Conservation (phyloP, 2,797 vertebrate genomes). For the Anguilla marmorata region DNA sequence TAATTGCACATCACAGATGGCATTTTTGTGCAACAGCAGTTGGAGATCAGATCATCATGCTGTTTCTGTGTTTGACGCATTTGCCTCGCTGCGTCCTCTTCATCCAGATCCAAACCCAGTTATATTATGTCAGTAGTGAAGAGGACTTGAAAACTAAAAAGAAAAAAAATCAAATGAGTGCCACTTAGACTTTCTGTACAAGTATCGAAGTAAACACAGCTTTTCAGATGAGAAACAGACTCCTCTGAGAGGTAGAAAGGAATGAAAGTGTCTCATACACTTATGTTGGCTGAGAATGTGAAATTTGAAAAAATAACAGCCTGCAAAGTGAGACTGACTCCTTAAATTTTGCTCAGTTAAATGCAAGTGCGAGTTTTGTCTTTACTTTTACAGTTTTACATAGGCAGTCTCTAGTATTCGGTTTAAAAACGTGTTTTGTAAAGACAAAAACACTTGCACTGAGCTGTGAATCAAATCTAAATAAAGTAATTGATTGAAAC, state of each 20-base stretch:
- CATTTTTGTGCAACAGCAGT: slow-evolving; percentile 24
- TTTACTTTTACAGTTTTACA: not conserved
- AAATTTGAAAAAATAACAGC: not conserved
- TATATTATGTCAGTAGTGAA: not conserved
- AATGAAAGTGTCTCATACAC: not conserved
- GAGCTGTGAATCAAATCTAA: not conserved
- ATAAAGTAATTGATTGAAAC: not conserved
- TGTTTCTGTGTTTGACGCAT: slow-evolving; percentile 36
- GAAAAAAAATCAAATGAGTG: not conserved
- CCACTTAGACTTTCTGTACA: slow-evolving; percentile 11
- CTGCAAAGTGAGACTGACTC: not conserved
- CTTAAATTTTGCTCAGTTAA: not conserved
- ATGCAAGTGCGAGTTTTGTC: not conserved
- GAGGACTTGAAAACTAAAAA: not conserved
- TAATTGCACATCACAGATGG: slow-evolving; percentile 15
- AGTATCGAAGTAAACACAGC: not conserved
- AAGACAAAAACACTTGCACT: not conserved
- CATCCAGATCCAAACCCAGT: slow-evolving; percentile 31
- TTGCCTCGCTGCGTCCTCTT: slow-evolving; percentile 30
- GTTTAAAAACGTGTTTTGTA: no score
- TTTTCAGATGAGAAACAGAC: not conserved
- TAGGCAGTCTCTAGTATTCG: not conserved
- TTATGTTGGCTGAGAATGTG: not conserved
- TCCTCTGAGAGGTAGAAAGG: not conserved
- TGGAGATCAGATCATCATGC: slow-evolving; percentile 42